phyloP scores from a whole-genome alignment of 2,888 invertebrate genomes.

The Heliothis peltigera region DNA sequence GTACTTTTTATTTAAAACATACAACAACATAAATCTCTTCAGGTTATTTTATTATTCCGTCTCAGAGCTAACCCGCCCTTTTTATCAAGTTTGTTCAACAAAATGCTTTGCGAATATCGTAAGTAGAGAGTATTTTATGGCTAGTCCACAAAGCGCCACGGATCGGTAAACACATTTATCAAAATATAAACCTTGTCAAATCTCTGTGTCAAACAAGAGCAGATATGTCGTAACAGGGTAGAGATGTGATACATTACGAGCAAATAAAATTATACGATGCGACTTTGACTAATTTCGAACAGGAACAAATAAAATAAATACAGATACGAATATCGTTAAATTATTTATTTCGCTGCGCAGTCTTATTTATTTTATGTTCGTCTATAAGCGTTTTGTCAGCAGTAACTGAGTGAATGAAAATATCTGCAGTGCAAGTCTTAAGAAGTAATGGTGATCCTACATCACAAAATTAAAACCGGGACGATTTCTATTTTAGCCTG shows the following conservation, averaged over 20 bases:
- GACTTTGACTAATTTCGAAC: slow-evolving; percentile 38
- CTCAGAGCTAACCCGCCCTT: slow-evolving; percentile 25
- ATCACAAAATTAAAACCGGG: neutral
- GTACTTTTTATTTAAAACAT: slow-evolving; percentile 30
- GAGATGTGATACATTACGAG: slow-evolving; percentile 41
- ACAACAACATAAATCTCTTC: slow-evolving; percentile 38
- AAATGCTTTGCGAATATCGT: slow-evolving; percentile 61
- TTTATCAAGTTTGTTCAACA: slow-evolving; percentile 50
- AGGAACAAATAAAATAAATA: slow-evolving; percentile 39
- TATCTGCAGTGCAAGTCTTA: neutral
- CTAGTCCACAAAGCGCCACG: slow-evolving; percentile 49
- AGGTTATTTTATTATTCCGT: slow-evolving; percentile 47
- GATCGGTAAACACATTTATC: slow-evolving; percentile 76
- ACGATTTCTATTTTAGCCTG: neutral
- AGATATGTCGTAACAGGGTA: slow-evolving; percentile 43
- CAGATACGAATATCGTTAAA: slow-evolving; percentile 25
- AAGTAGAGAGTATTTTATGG: slow-evolving; percentile 64
- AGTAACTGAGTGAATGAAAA: neutral
- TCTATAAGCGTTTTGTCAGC: slow-evolving; percentile 2
- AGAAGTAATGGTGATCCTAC: neutral
- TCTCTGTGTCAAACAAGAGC: slow-evolving; percentile 56
- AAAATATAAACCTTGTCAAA: slow-evolving; percentile 68
- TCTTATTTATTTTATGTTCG: slow-evolving; percentile 15
- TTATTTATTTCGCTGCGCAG: slow-evolving; percentile 24
- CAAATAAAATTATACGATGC: slow-evolving; percentile 32